Base-by-base conservation (phyloP, 1,140 invertebrate species). In the Drosophila mauritiana region DNA sequence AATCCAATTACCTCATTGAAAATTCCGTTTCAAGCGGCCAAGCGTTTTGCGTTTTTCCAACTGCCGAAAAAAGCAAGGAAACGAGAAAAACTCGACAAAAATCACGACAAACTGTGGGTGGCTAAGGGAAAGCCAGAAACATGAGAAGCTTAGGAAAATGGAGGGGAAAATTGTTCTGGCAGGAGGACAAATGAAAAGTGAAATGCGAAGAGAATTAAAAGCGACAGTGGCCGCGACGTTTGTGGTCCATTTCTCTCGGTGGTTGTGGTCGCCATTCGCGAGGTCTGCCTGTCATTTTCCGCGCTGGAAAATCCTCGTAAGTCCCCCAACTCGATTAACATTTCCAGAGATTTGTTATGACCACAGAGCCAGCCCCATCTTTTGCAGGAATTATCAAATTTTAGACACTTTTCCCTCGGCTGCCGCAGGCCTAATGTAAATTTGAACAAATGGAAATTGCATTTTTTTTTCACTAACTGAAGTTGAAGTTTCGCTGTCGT, bases 181-280 rank as follows among this genome's bases (percentile, higher is more conserved):
- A 55, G 40, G 25, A 8, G 12, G 17, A 31, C 8, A n/a, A 11
- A 43, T 20, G n/a, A 36, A 52, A 49, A 45, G 22, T 40, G 31
- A 57, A 80, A 84, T 70, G 63, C 64, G 73, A 77, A 68, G 68
- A 84, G 84, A 84, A 89, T 89, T 84, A 88, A 88, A 84, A 84
- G 80, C 84, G 77, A 58, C 84, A 84, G 75, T 34, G 52, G 73
- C 84, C 80, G 80, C 83, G 83, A 88, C 59, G 72, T 58, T 77
- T 86, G 82, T 82, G 82, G 83, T 81, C 59, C 64, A 15, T 37
- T 58, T 48, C 37, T 48, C 43, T 67, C 72, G 69, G 61, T 45
- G 54, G 45, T 39, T 75, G 82, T 72, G 82, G 82, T 78, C 82
- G 84, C 72, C 45, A 73, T 56, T 80, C 61, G 56, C 70, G 58